Conservation (phyloP, 1,140 invertebrate genomes). For the Campoletis sonorensis region DNA sequence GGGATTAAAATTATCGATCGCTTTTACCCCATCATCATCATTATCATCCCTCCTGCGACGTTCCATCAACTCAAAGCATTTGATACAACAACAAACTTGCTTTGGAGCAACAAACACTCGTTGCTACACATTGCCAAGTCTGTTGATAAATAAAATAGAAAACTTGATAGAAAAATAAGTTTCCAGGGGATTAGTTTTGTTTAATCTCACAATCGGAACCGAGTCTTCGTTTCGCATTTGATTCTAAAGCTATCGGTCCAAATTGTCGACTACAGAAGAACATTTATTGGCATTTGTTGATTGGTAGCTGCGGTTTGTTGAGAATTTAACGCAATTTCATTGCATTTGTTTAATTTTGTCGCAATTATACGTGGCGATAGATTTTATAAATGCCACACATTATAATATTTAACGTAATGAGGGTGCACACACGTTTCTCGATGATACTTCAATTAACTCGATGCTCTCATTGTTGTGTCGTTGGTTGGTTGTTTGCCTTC, state of each 20-base stretch:
- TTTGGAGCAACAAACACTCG: constrained; percentile 34
- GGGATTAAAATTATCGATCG: constrained; percentile 45
- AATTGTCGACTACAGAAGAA: neutral
- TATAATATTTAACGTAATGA: neutral
- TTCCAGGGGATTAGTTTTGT: neutral
- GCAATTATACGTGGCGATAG: constrained; percentile 19
- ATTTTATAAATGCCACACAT: neutral
- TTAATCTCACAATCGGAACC: neutral
- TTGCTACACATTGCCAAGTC: neutral
- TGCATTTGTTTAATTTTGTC: constrained; percentile 6
- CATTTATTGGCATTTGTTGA: neutral
- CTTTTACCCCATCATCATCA: neutral
- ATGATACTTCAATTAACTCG: neutral
- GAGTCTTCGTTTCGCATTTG: no score
- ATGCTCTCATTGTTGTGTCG: neutral
- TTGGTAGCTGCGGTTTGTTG: neutral
- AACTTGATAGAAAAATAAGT: neutral
- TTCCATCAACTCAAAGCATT: constrained; percentile 30
- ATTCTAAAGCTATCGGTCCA: neutral
- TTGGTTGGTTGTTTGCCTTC: neutral
- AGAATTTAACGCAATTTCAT: neutral
- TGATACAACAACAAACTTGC: constrained; percentile 39
- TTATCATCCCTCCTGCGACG: neutral
- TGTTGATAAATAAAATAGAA: neutral
- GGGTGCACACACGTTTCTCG: neutral